These are phyloP conservation scores for Amblyornis subalaris DNA, from an alignment of 2,113 vertebrate species.

Conservation along the genomic window DNA sequence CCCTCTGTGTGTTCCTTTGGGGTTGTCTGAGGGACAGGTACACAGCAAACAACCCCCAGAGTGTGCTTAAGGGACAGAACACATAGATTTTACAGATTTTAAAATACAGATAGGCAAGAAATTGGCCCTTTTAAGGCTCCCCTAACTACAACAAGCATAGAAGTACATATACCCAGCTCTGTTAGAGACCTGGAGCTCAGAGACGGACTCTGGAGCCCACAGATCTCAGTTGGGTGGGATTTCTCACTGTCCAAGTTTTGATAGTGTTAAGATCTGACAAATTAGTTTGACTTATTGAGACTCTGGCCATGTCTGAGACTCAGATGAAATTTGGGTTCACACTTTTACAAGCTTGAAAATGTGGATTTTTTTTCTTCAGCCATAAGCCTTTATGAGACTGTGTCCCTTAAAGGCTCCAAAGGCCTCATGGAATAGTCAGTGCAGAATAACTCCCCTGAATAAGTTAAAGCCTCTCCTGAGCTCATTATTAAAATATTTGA, in stretches of 20 bases:
- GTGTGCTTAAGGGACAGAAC: neutral
- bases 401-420: neutral
- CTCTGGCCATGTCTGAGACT: neutral
- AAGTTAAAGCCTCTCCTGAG: slow-evolving; percentile 1
- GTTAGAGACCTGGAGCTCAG: neutral
- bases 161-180: neutral
- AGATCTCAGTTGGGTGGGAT: neutral
- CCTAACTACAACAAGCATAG: neutral
- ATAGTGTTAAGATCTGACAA: neutral
- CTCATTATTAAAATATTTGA: slow-evolving; percentile 20
- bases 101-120: neutral
- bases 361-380: neutral
- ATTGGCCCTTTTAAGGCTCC: neutral
- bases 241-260: neutral
- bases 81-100: neutral
- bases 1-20: neutral
- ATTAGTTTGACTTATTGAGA: neutral
- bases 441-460: neutral
- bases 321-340: neutral
- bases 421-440: neutral
- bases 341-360: neutral
- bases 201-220: neutral
- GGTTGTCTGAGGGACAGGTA: neutral
- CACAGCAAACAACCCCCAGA: neutral
- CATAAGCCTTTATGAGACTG: neutral